Conservation (phyloP, 2,888 invertebrate species). For the Drosophila setosimentum region DNA sequence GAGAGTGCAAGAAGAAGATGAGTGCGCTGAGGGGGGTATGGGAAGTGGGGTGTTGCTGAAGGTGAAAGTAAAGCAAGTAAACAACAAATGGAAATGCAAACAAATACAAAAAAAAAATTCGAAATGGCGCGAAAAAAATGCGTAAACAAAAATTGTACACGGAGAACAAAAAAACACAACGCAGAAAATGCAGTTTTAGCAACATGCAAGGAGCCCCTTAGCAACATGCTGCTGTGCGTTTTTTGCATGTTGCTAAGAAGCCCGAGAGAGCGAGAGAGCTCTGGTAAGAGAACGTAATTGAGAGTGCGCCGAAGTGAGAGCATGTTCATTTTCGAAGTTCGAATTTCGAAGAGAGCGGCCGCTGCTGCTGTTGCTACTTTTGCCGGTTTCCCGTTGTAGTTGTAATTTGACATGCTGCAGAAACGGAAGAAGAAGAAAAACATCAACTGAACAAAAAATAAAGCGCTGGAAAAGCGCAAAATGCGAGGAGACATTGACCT, state of each 20-base stretch:
- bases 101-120: neutral
- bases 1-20: conserved; percentile 1
- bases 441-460: conserved; percentile 50
- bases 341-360: conserved; percentile 46
- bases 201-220: conserved; percentile 20
- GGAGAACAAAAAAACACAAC: conserved; percentile 5
- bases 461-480: conserved; percentile 55
- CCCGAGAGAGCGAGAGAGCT: conserved; percentile 3
- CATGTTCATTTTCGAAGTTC: conserved; percentile 68
- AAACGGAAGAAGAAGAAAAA: conserved; percentile 64
- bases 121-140: conserved; percentile 68
- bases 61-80: conserved; percentile 58
- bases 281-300: neutral
- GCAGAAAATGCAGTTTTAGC: conserved; percentile 24
- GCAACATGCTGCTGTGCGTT: too few species aligned
- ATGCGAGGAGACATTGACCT: conserved; percentile 78
- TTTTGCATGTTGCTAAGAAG: conserved; percentile 42
- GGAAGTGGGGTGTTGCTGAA: conserved; percentile 34
- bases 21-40: neutral
- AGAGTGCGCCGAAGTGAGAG: conserved; percentile 12
- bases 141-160: conserved; percentile 55
- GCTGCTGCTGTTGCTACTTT: conserved; percentile 4
- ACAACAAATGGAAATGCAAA: conserved; percentile 34
- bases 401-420: conserved; percentile 69
- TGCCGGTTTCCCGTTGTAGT: conserved; percentile 50